Conservation (phyloP, 2,113 vertebrate genomes). For the Tragelaphus scriptus region DNA sequence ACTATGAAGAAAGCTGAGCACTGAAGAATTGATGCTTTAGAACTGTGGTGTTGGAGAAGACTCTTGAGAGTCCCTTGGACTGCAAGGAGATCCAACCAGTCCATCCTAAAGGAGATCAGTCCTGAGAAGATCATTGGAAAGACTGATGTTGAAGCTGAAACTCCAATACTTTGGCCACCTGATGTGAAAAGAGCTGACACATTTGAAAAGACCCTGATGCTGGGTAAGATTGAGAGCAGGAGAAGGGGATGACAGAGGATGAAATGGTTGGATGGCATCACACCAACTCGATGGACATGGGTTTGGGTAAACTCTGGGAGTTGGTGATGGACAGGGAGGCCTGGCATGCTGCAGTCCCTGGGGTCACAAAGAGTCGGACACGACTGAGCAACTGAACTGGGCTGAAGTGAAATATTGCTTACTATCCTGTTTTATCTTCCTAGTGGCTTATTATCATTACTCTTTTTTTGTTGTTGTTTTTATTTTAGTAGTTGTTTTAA, state of each 20-base stretch:
- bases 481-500: neutral
- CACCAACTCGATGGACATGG: fast-evolving
- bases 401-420: neutral
- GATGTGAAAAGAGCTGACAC: neutral
- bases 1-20: neutral
- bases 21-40: neutral
- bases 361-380: neutral
- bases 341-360: neutral
- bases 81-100: neutral
- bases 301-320: neutral
- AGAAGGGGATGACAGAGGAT: fast-evolving
- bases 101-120: neutral
- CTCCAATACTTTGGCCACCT: neutral
- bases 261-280: neutral
- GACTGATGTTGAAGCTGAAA: neutral
- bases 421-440: neutral
- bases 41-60: neutral
- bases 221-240: neutral
- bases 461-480: neutral
- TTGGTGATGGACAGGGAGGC: neutral
- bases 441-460: neutral
- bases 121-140: neutral
- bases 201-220: neutral
- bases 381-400: neutral
- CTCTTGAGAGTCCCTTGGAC: neutral